These are phyloP conservation scores for Carlito syrichta DNA, from an alignment of 2,113 vertebrate genomes.

Conservation along the genomic window DNA sequence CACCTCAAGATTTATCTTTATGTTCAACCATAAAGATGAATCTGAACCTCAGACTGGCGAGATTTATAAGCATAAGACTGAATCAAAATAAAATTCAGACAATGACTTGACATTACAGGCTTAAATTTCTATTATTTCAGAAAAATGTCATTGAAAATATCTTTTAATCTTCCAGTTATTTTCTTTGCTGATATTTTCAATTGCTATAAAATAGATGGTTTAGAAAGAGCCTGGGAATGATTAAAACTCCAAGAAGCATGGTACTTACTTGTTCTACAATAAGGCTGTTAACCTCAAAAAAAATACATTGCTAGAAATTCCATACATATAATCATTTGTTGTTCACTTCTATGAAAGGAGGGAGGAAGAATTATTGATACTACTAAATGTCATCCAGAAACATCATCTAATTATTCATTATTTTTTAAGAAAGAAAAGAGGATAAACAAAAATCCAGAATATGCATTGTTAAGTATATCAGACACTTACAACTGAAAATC, in stretches of 20 bases:
- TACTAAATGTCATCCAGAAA: not conserved
- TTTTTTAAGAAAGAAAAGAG: not conserved
- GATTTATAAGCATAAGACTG: not conserved
- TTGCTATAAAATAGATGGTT: not conserved
- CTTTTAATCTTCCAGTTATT: not conserved
- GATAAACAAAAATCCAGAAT: not conserved
- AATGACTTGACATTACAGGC: not conserved
- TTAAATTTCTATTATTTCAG: not conserved
- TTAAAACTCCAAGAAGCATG: not conserved
- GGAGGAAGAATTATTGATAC: not conserved
- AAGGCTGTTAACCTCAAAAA: not conserved
- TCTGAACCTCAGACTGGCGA: not conserved
- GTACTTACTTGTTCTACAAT: not conserved
- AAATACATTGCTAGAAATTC: not conserved
- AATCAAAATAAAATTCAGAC: not conserved
- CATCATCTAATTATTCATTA: not conserved
- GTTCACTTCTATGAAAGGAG: not conserved
- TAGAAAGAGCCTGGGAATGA: not conserved
- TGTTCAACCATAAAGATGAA: not conserved
- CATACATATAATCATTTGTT: not conserved
- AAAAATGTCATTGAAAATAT: not conserved
- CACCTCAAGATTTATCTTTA: conserved; percentile 8
- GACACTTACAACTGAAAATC: not conserved
- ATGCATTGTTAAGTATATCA: not conserved
- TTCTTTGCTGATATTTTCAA: not conserved